Evolutionary conservation across 2,113 vertebrate genomes (phyloP).

Genomic region (Dasypus novemcinctus): DNA sequence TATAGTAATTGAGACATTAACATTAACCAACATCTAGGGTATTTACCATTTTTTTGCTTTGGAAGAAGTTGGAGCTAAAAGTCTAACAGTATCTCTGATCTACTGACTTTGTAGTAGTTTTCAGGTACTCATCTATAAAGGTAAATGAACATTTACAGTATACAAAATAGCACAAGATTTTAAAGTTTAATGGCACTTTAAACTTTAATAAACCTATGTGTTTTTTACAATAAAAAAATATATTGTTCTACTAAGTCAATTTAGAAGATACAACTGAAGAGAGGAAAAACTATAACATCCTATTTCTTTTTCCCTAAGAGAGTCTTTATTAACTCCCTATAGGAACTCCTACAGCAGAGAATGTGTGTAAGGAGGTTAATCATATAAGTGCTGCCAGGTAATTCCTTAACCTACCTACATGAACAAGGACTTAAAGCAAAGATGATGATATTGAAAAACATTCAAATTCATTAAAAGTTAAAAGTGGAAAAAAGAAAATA

Average conservation of each 20-base stretch:
- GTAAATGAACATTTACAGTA: not conserved
- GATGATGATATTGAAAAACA: not conserved
- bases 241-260: conserved; percentile 34
- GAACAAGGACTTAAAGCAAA: not conserved
- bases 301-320: not conserved
- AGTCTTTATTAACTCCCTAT: not conserved
- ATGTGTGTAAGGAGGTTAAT: not conserved
- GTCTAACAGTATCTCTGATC: not conserved
- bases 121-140: not conserved
- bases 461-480: conserved; percentile 7
- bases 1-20: not conserved
- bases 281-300: not conserved
- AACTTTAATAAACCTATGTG: conserved; percentile 12
- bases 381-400: not conserved
- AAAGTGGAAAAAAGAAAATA: not conserved
- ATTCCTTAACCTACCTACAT: not conserved
- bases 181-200: conserved; percentile 28
- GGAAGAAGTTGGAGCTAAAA: not conserved
- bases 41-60: not conserved
- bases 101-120: conserved; percentile 32
- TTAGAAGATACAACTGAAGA: conserved; percentile 8
- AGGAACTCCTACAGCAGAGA: not conserved
- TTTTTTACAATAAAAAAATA: conserved; percentile 46
- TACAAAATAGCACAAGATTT: not conserved
- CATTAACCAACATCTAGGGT: not conserved